Base-by-base conservation (phyloP, 2,113 vertebrate genomes). In the Eira barbara region DNA sequence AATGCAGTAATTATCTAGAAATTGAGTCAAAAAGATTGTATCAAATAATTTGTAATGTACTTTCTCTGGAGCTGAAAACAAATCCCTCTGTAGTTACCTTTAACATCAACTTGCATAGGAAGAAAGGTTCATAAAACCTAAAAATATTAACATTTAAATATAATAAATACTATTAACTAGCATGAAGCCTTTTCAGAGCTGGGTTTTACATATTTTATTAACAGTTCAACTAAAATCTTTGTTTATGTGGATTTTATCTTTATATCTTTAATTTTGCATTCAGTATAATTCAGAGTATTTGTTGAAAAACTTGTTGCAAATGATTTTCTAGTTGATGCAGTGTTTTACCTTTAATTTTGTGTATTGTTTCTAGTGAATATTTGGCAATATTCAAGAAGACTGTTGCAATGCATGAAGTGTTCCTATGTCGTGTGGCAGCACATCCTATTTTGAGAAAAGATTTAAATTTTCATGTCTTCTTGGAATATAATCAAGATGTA, bases 321-420 rank as follows among this genome's bases (percentile, higher is more conserved):
- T 93, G 67, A 91, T 94, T 95, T 88, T 78, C 36, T 92, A 74
- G 45, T 97, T 95, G 73, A 55, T 94, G 17, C 7, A 80, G 12
- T 90, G 86, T 97, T 92, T 93, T 92, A 95, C 74, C 97, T 97
- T 82, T 98, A 97, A 97, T 94, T 94, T 97, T 97, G 34, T 98
- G 27, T 96, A 87, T 98, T 97, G 95, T 95, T 99, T 98, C 57
- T 98, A 99, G 99, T 89, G 99, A 99, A 84, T 99, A 99, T 98
- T 98, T 99, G 99, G 99, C 99, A 97, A 99, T 99, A 99, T 99
- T 99, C 97, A 99, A 99, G 99, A 99, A 99, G 99, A 99, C 99
- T 0, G 99, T 99, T 89, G 99, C 99, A 83, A 99, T 99, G 99
- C 99, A 99, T 97, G 99, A 99, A 98, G 99, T 99, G 29, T 99